Evolutionary conservation across 92 coral and sea anemone species (phyloP).

Genomic region (Porites rus): DNA sequence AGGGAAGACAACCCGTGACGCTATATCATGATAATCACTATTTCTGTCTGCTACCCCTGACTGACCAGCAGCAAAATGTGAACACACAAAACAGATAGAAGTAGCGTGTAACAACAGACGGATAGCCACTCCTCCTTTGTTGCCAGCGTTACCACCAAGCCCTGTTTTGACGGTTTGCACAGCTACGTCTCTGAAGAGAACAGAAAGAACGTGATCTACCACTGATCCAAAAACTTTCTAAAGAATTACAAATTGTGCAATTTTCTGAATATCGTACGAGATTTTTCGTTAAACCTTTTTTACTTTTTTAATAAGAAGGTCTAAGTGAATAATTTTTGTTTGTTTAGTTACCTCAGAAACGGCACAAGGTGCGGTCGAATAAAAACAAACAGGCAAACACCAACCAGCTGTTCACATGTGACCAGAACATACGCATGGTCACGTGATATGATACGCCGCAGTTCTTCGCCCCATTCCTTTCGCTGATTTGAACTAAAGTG

Average conservation of each 20-base stretch:
- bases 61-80: conserved; percentile 98
- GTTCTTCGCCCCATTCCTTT: conserved; percentile 98
- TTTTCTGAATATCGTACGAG: too few relatives aligned
- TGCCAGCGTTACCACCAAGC: conserved; percentile 97
- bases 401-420: conserved; percentile 97
- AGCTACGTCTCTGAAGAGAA: conserved; percentile 86
- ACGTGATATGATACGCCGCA: conserved; percentile 97
- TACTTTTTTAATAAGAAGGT: too few relatives aligned
- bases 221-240: too few relatives aligned
- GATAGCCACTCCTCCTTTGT: conserved; percentile 98
- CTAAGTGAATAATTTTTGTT: too few relatives aligned
- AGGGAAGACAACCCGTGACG: conserved; percentile 91
- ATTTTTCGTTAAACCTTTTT: too few relatives aligned
- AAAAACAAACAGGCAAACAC: conserved; percentile 94
- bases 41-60: conserved; percentile 91
- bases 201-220: not conserved
- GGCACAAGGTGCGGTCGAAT: conserved; percentile 94
- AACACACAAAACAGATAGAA: conserved; percentile 96
- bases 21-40: conserved; percentile 92
- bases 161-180: conserved; percentile 97
- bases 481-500: conserved; percentile 88
- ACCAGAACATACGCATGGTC: conserved; percentile 94
- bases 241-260: too few relatives aligned
- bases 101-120: conserved; percentile 90
- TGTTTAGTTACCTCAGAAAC: conserved; percentile 75